Percentiles rank a stretch among this genome's conserved stretches.
These are phyloP conservation scores for Blennius ocellaris DNA, from an alignment of 2,113 vertebrate species.

Conservation along the genomic window DNA sequence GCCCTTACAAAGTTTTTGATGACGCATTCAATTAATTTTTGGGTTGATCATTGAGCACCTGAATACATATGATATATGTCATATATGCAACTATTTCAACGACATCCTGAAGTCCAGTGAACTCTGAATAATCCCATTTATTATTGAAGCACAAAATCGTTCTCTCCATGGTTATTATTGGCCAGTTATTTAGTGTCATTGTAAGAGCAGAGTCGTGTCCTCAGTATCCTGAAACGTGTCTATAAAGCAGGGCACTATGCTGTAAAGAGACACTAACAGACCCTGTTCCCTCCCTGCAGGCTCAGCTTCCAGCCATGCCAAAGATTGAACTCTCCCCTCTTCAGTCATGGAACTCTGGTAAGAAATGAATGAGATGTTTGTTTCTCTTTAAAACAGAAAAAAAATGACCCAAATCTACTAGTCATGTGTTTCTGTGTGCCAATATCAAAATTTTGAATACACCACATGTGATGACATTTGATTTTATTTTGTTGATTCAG, in stretches of 20 bases:
- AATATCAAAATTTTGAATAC: neutral
- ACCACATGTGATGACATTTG: neutral
- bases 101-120: no score
- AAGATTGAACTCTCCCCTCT: constrained; percentile 87
- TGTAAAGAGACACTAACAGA: constrained; percentile 1
- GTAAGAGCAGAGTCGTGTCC: neutral
- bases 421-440: neutral
- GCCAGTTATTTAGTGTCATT: neutral
- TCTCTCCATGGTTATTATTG: no score
- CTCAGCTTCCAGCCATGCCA: constrained; percentile 88
- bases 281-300: constrained; percentile 28
- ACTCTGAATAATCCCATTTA: no score
- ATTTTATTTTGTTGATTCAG: neutral
- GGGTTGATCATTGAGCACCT: no score
- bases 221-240: no score
- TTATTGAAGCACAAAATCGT: no score
- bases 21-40: no score
- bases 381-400: neutral
- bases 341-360: constrained; percentile 93
- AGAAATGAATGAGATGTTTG: constrained; percentile 41
- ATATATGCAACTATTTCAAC: no score
- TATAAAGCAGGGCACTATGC: neutral
- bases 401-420: neutral
- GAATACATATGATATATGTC: no score
- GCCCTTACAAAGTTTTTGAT: no score